Evolutionary conservation across 2,888 invertebrate genomes (phyloP).

Genomic region (Noctua janthina): DNA sequence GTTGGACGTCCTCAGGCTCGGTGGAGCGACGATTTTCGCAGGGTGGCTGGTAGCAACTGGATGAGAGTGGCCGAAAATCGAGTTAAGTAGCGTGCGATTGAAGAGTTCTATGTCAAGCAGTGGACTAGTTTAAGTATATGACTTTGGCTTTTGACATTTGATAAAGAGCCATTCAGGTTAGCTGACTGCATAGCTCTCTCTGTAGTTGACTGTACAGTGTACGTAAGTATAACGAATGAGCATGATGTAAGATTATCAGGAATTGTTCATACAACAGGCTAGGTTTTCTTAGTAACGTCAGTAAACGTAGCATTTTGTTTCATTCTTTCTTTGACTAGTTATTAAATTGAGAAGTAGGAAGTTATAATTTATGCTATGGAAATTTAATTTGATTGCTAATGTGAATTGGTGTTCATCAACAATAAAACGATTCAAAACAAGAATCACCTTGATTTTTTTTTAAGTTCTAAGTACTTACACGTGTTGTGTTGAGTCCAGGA

Average conservation of each 20-base stretch:
- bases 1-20: too few species aligned
- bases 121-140: too few species aligned
- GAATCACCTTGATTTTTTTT: neutral
- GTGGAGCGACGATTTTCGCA: too few species aligned
- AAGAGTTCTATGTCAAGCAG: too few species aligned
- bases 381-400: neutral
- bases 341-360: neutral
- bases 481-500: neutral
- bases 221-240: neutral
- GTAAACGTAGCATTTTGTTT: slow-evolving; percentile 4
- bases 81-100: too few species aligned
- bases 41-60: too few species aligned
- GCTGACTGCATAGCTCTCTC: neutral
- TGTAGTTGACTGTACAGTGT: neutral
- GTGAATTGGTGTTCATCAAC: neutral
- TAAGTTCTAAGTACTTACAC: neutral
- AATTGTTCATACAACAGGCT: neutral
- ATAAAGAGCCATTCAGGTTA: neutral
- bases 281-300: neutral
- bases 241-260: slow-evolving; percentile 25
- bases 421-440: neutral
- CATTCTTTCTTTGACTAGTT: neutral
- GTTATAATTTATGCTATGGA: neutral
- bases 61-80: too few species aligned
- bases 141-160: too few species aligned